phyloP scores from a whole-genome alignment of 2,797 vertebrate species.

The Melopsittacus undulatus region DNA sequence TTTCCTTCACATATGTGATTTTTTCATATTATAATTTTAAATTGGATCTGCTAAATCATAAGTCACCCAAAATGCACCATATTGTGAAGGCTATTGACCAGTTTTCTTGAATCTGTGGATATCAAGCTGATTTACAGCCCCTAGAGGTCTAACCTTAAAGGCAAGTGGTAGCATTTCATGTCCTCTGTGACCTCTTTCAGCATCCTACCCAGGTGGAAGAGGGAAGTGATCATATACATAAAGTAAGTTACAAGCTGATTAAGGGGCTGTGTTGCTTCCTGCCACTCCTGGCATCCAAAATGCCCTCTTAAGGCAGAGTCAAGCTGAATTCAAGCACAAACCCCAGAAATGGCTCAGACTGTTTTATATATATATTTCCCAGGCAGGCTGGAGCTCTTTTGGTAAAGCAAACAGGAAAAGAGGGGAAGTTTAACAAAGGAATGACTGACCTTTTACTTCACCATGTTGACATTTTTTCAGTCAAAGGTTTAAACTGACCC shows the following conservation, averaged over 20 bases:
- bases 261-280: background rate
- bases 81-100: background rate
- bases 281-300: background rate
- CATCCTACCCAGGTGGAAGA: background rate
- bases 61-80: background rate
- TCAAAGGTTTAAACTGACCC: background rate
- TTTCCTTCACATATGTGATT: conserved; percentile 9
- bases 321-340: background rate
- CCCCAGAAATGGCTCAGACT: background rate
- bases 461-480: background rate
- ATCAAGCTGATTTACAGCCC: conserved; percentile 40
- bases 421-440: background rate
- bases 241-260: background rate
- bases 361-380: background rate
- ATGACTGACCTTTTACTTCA: background rate
- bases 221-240: background rate
- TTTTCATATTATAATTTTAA: background rate
- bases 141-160: background rate
- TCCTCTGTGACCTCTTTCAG: background rate
- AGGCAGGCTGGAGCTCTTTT: background rate
- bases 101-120: conserved; percentile 7
- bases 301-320: background rate
- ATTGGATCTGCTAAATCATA: background rate
- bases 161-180: background rate
- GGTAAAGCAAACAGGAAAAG: background rate